Evolutionary conservation across 2,888 invertebrate genomes (phyloP).

Genomic region (Laothoe populi): DNA sequence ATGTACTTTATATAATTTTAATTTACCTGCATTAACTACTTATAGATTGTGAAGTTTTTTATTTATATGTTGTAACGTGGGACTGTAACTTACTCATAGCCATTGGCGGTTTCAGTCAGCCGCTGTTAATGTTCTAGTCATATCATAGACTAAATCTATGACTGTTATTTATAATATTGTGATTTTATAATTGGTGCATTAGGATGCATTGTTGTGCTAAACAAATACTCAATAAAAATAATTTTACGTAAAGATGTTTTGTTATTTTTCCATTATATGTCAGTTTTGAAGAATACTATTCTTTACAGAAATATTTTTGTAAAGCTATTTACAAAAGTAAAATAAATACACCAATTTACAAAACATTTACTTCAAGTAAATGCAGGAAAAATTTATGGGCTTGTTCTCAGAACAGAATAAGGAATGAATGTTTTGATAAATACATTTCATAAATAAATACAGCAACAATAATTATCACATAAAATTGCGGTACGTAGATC

Average conservation of each 20-base stretch:
- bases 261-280: neutral
- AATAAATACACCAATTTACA: conserved; percentile 68
- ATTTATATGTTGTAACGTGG: conserved; percentile 4
- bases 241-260: neutral
- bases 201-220: conserved; percentile 9
- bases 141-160: conserved; percentile 1
- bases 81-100: neutral
- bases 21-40: neutral
- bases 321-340: conserved; percentile 76
- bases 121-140: conserved; percentile 14
- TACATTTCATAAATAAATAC: conserved; percentile 44
- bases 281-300: conserved; percentile 25
- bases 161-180: conserved; percentile 10
- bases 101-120: neutral
- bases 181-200: conserved; percentile 6
- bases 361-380: conserved; percentile 62
- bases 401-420: conserved; percentile 46
- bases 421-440: conserved; percentile 60
- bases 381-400: conserved; percentile 50
- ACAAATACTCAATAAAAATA: conserved; percentile 16
- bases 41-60: neutral
- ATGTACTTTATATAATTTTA: neutral
- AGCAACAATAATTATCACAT: conserved; percentile 51
- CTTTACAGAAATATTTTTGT: conserved; percentile 49
- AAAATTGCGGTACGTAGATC: conserved; percentile 36